Base-by-base conservation (phyloP, 1,140 invertebrate species). In the Penaeus japonicus region DNA sequence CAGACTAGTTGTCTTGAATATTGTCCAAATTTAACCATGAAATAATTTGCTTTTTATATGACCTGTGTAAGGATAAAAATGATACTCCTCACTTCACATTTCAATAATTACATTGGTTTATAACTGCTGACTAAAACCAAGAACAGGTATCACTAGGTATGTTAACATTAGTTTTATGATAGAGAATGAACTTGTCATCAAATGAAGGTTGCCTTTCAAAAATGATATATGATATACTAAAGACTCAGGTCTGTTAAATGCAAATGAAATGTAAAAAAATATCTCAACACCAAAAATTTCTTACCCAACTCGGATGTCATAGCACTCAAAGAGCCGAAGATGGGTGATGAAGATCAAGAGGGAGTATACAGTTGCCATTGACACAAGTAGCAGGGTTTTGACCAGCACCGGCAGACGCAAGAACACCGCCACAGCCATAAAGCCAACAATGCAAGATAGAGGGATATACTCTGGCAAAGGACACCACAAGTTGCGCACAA, bases 381-480 rank as follows among this genome's bases (percentile, higher is more conserved):
- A 93, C 7, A 95, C 91, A 73, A 97, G 93, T 17, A 98, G 93
- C 53, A 95, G 93, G 3, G 95, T 94, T 93, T 98, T 98, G 78
- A 97, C 93, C 65, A 97, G 92, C 89, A 97, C 96, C 4, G 96
- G 96, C 27, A 98, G 93, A 84, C 96, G 93, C 59, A 98, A 94
- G 92, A 98, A 98, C 20, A 97, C 94, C 1, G 96, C 96, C 32
- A 97, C 96, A 0, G 96, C 95, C 70, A 98, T 93, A 92, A 96
- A 96, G 59, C 96, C 95, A 79, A 98, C 93, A 35, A 96, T 94
- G 90, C 96, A 96, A 22, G 96, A 96, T 18, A 98, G 92, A 0
- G 96, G 95, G 55, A 97, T 96, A 92, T 98, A 98, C 79, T 97
- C 95, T 0, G 97, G 97, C 70, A 97, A 92, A 0, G 96, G 95